Conservation (phyloP, 1,140 invertebrate genomes). For the Listronotus bonariensis region DNA sequence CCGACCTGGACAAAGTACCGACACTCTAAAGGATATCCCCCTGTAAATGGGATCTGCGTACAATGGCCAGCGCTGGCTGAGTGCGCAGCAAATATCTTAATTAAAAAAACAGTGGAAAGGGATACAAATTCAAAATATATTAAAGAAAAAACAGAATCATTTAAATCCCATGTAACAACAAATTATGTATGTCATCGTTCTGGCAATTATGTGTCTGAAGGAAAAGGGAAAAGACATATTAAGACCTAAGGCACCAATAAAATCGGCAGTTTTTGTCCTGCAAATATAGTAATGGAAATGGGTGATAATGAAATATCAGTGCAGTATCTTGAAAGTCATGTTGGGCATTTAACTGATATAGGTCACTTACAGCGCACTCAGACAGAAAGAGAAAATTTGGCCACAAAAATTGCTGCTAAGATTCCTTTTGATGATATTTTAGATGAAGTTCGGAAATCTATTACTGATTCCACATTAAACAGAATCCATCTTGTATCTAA, state of each 20-base stretch:
- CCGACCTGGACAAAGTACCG: too few species aligned
- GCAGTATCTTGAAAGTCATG: constrained; percentile 19
- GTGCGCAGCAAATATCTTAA: too few species aligned
- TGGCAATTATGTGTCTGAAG: constrained; percentile 18
- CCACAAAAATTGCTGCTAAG: constrained; percentile 3
- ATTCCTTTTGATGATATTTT: constrained; percentile 11
- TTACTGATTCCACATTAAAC: constrained; percentile 5
- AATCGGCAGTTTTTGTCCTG: constrained; percentile 29
- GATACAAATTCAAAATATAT: constrained; percentile 8
- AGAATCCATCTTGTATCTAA: constrained; percentile 8
- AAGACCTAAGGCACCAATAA: constrained; percentile 26
- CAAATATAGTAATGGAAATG: constrained; percentile 9
- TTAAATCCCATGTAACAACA: neutral
- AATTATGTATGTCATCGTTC: constrained; percentile 15
- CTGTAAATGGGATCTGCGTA: too few species aligned
- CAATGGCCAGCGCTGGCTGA: too few species aligned
- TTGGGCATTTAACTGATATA: constrained; percentile 17
- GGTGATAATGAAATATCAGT: neutral
- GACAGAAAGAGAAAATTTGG: constrained; percentile 2
- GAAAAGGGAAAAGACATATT: constrained; percentile 18
- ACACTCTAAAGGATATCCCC: too few species aligned
- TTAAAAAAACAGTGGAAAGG: constrained; percentile 2
- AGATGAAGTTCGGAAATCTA: constrained; percentile 7
- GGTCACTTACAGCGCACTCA: neutral
- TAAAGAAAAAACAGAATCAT: neutral